Evolutionary conservation across 2,888 invertebrate species (phyloP).

Genomic region (Nipponacmea schrenckii): DNA sequence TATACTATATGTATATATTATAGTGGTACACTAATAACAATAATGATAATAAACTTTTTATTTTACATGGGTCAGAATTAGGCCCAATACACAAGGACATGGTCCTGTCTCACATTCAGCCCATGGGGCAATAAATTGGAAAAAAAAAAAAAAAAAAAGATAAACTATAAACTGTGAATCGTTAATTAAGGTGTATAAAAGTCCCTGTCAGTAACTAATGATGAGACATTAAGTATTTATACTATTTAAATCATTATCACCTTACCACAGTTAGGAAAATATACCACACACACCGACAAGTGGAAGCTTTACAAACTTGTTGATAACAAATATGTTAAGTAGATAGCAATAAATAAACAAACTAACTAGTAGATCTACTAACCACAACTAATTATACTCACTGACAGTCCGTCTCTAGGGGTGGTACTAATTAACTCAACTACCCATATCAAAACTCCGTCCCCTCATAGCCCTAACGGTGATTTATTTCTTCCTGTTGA

Average conservation of each 20-base stretch:
- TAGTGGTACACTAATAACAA: too few relatives aligned
- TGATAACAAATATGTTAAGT: not conserved
- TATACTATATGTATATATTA: too few relatives aligned
- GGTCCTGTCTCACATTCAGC: too few relatives aligned
- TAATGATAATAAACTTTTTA: too few relatives aligned
- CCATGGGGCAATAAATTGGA: too few relatives aligned
- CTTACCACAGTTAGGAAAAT: not conserved
- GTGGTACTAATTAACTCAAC: not conserved
- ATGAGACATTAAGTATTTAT: not conserved
- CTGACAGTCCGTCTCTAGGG: not conserved
- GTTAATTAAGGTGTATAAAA: too few relatives aligned
- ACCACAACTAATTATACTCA: not conserved
- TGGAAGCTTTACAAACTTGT: not conserved
- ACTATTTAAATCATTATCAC: slow-evolving; percentile 1
- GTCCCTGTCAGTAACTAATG: not conserved
- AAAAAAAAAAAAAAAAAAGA: too few relatives aligned
- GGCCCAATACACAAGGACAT: too few relatives aligned
- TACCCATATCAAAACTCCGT: not conserved
- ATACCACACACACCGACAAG: slow-evolving; percentile 4
- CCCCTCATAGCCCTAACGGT: not conserved
- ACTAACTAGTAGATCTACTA: not conserved
- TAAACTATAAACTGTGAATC: too few relatives aligned
- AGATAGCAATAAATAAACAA: not conserved
- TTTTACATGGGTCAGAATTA: too few relatives aligned
- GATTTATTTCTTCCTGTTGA: not conserved